These are phyloP conservation scores for Caenorhabditis latens DNA, from an alignment of 1,140 invertebrate species.

Conservation along the genomic window DNA sequence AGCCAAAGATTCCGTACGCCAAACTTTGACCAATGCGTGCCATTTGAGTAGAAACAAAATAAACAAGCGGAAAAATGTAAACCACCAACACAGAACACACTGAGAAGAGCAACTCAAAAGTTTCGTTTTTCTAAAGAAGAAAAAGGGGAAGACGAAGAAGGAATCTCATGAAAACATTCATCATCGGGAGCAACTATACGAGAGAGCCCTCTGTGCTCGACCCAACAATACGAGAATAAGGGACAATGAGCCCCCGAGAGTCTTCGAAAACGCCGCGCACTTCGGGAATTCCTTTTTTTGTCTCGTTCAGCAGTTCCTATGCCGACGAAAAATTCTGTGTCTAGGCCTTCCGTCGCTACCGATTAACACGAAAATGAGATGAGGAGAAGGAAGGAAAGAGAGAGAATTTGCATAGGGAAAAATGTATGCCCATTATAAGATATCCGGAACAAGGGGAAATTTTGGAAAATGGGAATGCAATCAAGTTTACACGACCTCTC, in stretches of 20 bases:
- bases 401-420: slow-evolving; percentile 40
- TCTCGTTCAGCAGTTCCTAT: slow-evolving; percentile 34
- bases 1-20: too few relatives aligned
- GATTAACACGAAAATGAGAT: slow-evolving; percentile 51
- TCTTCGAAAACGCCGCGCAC: slow-evolving; percentile 13
- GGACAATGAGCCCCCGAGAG: slow-evolving; percentile 52
- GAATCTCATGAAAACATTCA: slow-evolving; percentile 49
- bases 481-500: slow-evolving; percentile 47
- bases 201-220: slow-evolving; percentile 9
- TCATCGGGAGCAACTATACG: slow-evolving; percentile 48
- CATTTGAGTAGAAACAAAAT: slow-evolving; percentile 40
- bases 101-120: slow-evolving; percentile 37
- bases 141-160: not conserved
- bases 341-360: not conserved
- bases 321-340: slow-evolving; percentile 14
- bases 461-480: slow-evolving; percentile 23
- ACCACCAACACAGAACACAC: slow-evolving; percentile 13
- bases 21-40: not conserved
- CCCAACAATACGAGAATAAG: slow-evolving; percentile 38
- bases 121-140: slow-evolving; percentile 6
- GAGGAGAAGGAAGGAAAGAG: not conserved
- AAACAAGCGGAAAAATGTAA: slow-evolving; percentile 29
- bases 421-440: slow-evolving; percentile 48
- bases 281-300: slow-evolving; percentile 4
- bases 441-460: slow-evolving; percentile 28